These are phyloP conservation scores for Sandelia bainsii DNA, from an alignment of 2,797 vertebrate genomes.

Conservation along the genomic window DNA sequence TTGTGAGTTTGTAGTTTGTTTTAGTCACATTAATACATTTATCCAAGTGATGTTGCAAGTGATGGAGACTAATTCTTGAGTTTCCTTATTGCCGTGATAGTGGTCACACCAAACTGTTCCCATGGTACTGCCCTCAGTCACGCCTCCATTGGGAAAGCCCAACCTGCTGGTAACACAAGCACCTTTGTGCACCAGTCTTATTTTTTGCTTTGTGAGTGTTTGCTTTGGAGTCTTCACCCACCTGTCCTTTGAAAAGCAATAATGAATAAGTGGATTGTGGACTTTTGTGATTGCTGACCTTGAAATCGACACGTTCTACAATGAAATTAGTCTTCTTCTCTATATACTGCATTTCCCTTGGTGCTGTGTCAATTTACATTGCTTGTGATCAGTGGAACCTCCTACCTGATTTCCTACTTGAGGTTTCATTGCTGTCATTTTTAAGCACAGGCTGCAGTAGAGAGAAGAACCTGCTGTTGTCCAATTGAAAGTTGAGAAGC, in stretches of 20 bases:
- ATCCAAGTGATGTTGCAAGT: conserved; percentile 1
- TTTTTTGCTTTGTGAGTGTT: conserved; percentile 27
- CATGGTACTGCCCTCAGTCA: conserved; percentile 18
- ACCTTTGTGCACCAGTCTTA: conserved; percentile 26
- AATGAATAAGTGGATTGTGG: conserved; percentile 57
- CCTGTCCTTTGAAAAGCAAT: conserved; percentile 49
- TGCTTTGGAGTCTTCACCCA: conserved; percentile 35
- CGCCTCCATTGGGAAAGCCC: conserved; percentile 28
- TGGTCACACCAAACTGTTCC: conserved; percentile 9
- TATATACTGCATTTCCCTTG: conserved; percentile 23
- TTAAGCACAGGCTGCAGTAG: background rate
- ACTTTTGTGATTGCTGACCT: conserved; percentile 52
- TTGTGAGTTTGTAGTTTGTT: background rate
- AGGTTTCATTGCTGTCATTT: conserved; percentile 27
- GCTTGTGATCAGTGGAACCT: conserved; percentile 33
- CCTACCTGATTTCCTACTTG: conserved; percentile 7
- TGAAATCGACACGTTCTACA: conserved; percentile 39
- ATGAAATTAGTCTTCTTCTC: conserved; percentile 40
- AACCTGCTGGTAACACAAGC: conserved; percentile 30
- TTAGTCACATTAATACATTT: conserved; percentile 17
- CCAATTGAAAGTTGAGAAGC: too few species aligned
- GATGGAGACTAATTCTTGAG: background rate
- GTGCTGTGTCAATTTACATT: conserved; percentile 48
- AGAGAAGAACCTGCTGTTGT: conserved; percentile 5
- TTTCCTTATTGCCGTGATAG: background rate